Evolutionary conservation across 2,888 invertebrate species (phyloP).

Genomic region (Autographa pulchrina): DNA sequence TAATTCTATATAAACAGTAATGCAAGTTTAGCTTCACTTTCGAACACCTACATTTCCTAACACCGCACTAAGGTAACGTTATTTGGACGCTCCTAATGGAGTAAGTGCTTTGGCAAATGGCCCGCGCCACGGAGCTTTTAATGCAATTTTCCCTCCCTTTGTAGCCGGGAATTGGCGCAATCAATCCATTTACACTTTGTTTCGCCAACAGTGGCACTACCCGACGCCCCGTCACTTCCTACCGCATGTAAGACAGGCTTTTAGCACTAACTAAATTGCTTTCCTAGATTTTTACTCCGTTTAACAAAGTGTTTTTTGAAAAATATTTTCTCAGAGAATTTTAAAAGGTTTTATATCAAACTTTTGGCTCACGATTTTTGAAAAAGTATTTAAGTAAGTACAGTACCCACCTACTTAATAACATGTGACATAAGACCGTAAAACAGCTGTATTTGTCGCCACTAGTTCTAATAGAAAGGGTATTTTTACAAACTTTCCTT

Average conservation of each 20-base stretch:
- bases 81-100: constrained; percentile 87
- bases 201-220: constrained; percentile 83
- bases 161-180: constrained; percentile 88
- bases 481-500: no score
- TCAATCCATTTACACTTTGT: constrained; percentile 90
- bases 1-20: constrained; percentile 9
- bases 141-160: constrained; percentile 88
- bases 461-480: no score
- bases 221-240: constrained; percentile 44
- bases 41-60: constrained; percentile 58
- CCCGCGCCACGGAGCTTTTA: constrained; percentile 88
- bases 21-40: constrained; percentile 40
- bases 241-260: constrained; percentile 74
- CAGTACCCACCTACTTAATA: background rate
- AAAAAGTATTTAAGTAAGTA: background rate
- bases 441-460: no score
- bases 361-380: background rate
- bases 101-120: constrained; percentile 88
- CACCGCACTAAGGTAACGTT: constrained; percentile 85
- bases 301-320: constrained; percentile 15
- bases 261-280: constrained; percentile 79
- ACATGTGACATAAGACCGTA: no score
- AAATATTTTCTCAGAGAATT: constrained; percentile 11
- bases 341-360: background rate
- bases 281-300: constrained; percentile 61